phyloP scores from a whole-genome alignment of 2,797 vertebrate species.

The Ceyx erithaca region DNA sequence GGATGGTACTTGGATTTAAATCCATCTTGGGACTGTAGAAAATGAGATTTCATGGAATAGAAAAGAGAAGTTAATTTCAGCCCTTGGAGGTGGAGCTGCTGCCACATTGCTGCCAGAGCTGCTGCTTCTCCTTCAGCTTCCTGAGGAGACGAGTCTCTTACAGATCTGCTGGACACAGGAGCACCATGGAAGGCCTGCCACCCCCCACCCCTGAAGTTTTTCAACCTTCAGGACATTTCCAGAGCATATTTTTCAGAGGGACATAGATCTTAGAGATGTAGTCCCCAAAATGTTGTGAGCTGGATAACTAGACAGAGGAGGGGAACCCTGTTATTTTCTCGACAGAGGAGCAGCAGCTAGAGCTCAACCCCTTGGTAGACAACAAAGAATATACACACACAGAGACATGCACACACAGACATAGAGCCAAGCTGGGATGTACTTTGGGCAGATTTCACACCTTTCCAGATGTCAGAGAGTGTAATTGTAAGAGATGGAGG shows the following conservation, averaged over 20 bases:
- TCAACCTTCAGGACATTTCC: not conserved
- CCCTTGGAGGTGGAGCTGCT: not conserved
- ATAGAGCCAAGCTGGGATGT: not conserved
- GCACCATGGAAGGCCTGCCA: not conserved
- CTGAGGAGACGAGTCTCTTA: not conserved
- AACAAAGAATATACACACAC: not conserved
- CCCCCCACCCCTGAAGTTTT: not conserved
- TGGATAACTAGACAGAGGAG: not conserved
- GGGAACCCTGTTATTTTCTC: not conserved
- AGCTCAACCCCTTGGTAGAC: not conserved
- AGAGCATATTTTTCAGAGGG: not conserved
- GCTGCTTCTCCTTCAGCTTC: not conserved
- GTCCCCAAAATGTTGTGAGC: not conserved
- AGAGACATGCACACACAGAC: fast-evolving
- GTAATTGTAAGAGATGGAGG: not conserved
- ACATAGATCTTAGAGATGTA: not conserved
- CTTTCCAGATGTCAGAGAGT: not conserved
- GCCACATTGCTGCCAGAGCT: not conserved
- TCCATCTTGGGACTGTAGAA: not conserved
- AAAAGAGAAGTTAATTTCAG: not conserved
- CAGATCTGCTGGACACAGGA: not conserved
- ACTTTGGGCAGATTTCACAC: not conserved
- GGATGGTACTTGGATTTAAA: not conserved
- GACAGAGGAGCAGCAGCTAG: not conserved
- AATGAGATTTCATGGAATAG: fast-evolving